Base-by-base conservation (phyloP, 2,888 invertebrate genomes). In the Allygus modestus region DNA sequence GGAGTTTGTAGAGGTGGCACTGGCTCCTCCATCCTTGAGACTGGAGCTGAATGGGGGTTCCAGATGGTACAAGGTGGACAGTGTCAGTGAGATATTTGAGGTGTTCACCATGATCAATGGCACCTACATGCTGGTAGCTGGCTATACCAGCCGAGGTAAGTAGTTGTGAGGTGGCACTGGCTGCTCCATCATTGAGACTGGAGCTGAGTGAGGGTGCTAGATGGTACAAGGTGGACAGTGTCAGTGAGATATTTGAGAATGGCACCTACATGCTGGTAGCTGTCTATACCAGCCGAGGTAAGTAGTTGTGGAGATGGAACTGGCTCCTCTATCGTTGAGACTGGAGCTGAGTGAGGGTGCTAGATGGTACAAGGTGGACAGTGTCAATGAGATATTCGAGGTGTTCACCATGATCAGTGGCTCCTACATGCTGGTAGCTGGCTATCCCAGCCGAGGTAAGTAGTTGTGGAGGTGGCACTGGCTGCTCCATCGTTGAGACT, bases 61-160 rank as follows among this genome's bases (percentile, higher is more conserved):
- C 88, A 89, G 31, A 4, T 95, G 95, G 93, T 92, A 92, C 88
- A 94, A 93, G 88, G 92, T 93, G 0, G 91, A 90, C 75, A 91
- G 91, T 0, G 82, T 94, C 0, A 89, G 91, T 17, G 92, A 93
- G 87, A 90, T 95, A 17, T 93, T 94, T 87, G 89, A 92, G 88
- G 89, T 93, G 0, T 90, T 95, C 65, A 87, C 89, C 15, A 90
- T 90, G 75, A 91, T 92, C 87, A 91, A 91, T 0, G 87, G 90
- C 41, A 61, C 91, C 9, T 95, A 94, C 87, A 91, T 92, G 87
- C 89, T 96, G 0, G 92, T 96, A 1, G 94, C 94, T 26, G 96
- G 96, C 41, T 96, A 96, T 88, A 96, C 96, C 0, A 95, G 94
- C 31, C 31, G 5, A 33, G 69, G 69, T 69, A 28, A 33, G 61